Conservation (phyloP, 37 sponge, comb jelly and placozoan genomes). For the Beroe ovata region DNA sequence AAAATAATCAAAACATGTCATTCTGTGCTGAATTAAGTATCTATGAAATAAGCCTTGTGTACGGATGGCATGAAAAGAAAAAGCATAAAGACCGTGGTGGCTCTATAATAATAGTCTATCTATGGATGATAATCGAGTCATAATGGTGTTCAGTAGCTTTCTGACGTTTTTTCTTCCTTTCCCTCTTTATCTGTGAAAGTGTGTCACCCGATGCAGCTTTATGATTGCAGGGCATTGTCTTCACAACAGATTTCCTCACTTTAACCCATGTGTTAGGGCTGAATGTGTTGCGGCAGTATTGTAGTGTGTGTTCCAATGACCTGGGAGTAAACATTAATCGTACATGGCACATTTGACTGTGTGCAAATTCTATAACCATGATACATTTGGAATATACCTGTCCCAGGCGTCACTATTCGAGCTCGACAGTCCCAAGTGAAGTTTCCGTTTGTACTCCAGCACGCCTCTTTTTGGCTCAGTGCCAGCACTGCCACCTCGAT, state of each 20-base stretch:
- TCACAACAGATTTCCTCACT: not conserved
- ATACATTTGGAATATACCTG: too few species aligned
- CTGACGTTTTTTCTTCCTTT: conserved; percentile 4
- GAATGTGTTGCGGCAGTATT: conserved; percentile 35
- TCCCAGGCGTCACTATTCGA: not conserved
- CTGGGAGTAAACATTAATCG: too few species aligned
- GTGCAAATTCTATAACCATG: too few species aligned
- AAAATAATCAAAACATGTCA: too few species aligned
- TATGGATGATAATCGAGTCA: conserved; percentile 22
- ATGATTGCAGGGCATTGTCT: not conserved
- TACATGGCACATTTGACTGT: too few species aligned
- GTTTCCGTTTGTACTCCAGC: not conserved
- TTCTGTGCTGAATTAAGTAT: too few species aligned
- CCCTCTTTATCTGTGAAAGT: not conserved
- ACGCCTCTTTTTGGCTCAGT: too few species aligned
- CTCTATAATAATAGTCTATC: too few species aligned
- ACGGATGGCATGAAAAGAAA: too few species aligned
- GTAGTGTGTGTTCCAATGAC: conserved; percentile 24
- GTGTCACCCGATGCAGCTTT: not conserved
- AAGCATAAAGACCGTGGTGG: too few species aligned
- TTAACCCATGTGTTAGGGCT: conserved; percentile 17
- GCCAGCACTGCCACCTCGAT: too few species aligned
- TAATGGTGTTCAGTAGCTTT: not conserved
- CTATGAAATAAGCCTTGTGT: too few species aligned
- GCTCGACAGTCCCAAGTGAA: not conserved